A percentile compares a stretch with the other conserved stretches of the same genome.
Evolutionary conservation across 2,113 vertebrate species (phyloP).

Genomic region (Corythornis madagascariensis): DNA sequence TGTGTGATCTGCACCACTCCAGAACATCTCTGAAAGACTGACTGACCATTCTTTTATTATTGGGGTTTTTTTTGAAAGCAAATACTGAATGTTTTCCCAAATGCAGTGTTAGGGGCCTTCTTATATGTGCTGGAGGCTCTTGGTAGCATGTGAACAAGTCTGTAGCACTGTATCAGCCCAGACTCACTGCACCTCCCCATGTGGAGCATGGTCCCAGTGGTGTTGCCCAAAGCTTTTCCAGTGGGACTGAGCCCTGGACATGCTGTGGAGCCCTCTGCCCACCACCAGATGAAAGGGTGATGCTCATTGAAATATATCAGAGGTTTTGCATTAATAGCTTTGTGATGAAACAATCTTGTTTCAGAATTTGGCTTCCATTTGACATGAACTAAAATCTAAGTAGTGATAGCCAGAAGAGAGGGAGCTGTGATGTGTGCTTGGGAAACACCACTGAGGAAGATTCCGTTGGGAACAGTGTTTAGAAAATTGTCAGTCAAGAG

Average conservation of each 20-base stretch:
- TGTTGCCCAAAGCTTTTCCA: not conserved
- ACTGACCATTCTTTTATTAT: not conserved
- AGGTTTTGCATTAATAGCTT: not conserved
- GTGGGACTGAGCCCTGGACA: not conserved
- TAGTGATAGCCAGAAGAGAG: not conserved
- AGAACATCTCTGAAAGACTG: not conserved
- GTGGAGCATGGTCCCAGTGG: not conserved
- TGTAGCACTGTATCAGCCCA: not conserved
- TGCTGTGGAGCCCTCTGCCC: not conserved
- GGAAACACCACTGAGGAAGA: not conserved
- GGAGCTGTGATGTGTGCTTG: not conserved
- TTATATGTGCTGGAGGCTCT: not conserved
- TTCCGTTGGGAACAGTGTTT: not conserved
- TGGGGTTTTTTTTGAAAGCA: not conserved
- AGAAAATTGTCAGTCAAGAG: not conserved
- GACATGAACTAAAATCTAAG: rapidly evolving
- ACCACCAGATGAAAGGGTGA: too few relatives aligned
- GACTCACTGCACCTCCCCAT: not conserved
- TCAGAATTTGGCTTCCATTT: not conserved
- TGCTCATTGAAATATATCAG: not conserved
- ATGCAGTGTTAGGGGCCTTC: not conserved
- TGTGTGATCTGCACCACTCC: not conserved
- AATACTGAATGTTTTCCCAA: conserved; percentile 49
- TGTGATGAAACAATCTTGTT: not conserved
- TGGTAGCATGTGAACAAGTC: not conserved